Conservation (phyloP, 2,113 vertebrate genomes). For the Circaetus cinerascens region DNA sequence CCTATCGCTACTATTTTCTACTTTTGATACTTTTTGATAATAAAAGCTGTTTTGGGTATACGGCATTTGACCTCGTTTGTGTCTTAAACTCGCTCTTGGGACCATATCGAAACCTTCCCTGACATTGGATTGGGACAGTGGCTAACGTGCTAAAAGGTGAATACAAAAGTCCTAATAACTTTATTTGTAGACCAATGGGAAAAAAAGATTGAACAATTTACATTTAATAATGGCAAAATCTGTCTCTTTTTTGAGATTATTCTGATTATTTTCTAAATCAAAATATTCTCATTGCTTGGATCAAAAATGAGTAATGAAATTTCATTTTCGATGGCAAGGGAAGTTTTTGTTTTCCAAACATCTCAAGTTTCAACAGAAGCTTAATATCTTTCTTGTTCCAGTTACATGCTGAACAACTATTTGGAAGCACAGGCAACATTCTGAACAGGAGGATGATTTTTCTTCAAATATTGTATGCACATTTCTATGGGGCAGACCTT, state of each 20-base stretch:
- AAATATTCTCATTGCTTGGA: background rate
- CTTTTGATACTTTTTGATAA: no score
- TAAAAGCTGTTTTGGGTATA: no score
- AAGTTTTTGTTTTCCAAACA: background rate
- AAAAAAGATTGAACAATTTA: background rate
- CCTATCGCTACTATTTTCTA: no score
- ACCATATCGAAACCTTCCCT: no score
- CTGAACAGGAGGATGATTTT: background rate
- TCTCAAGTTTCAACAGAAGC: background rate
- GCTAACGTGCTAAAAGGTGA: background rate
- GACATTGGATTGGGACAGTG: no score
- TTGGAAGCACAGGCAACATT: background rate
- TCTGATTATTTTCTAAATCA: background rate
- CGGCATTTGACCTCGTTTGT: no score
- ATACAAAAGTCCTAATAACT: background rate
- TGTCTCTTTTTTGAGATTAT: background rate
- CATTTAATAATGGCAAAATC: background rate
- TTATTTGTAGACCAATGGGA: background rate
- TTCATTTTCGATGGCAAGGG: background rate
- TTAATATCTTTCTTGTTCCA: background rate
- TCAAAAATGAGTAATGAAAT: background rate
- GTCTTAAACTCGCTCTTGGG: no score
- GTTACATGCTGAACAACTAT: background rate
- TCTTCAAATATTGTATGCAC: background rate
- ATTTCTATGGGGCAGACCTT: background rate